Conservation (phyloP, 2,888 invertebrate species). For the Synergus gifuensis region DNA sequence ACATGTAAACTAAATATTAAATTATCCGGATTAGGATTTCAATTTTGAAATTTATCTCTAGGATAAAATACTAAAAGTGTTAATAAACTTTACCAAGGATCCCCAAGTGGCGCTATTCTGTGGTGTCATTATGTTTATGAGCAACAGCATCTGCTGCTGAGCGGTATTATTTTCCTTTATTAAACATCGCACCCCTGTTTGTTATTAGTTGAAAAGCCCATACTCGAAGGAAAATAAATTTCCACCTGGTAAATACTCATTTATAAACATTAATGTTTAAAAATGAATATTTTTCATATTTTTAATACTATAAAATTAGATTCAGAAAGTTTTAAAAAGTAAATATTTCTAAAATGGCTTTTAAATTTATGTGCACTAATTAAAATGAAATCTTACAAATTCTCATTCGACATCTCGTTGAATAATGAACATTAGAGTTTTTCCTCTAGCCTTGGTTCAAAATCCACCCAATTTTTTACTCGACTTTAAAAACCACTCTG, state of each 20-base stretch:
- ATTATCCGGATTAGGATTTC: neutral
- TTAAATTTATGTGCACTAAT: too few species aligned
- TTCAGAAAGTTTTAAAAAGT: too few species aligned
- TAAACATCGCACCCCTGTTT: conserved; percentile 11
- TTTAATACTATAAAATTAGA: neutral
- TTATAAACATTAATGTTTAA: neutral
- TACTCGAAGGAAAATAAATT: neutral
- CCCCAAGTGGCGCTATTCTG: conserved; percentile 2
- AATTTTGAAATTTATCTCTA: conserved; percentile 17
- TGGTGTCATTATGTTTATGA: conserved; percentile 37
- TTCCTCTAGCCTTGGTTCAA: neutral
- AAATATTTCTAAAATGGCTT: too few species aligned
- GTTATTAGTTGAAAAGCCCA: neutral
- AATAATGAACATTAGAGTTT: neutral
- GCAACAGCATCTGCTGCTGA: conserved; percentile 21
- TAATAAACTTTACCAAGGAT: conserved; percentile 17
- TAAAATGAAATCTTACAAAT: too few species aligned
- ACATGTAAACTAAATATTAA: neutral
- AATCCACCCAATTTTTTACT: too few species aligned
- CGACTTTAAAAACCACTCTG: neutral
- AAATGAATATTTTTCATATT: neutral
- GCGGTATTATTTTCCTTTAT: conserved; percentile 27
- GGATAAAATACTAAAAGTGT: neutral
- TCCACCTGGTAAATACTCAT: neutral
- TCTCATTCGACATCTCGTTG: neutral